Evolutionary conservation across 2,797 vertebrate genomes (phyloP).

Genomic region (Paguma larvata): DNA sequence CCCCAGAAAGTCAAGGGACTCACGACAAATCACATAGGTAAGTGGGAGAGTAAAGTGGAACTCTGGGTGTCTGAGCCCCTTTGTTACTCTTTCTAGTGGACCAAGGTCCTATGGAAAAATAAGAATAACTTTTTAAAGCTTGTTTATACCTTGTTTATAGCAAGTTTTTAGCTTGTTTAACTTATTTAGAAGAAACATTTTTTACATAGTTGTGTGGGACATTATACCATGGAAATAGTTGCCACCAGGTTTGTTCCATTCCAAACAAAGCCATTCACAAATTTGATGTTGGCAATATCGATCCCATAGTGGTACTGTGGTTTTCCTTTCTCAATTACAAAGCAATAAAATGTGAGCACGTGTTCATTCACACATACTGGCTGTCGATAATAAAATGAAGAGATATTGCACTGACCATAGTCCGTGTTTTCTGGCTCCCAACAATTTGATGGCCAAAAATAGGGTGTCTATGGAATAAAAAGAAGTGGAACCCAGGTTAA

Average conservation of each 20-base stretch:
- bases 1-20: not conserved
- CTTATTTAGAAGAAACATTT: not conserved
- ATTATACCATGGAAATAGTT: not conserved
- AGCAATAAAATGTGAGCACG: not conserved
- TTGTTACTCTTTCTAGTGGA: not conserved
- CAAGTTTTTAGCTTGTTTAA: not conserved
- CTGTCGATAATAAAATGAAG: constrained; percentile 65
- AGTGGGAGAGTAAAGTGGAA: not conserved
- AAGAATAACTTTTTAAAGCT: not conserved
- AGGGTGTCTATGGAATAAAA: constrained; percentile 92
- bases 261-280: not conserved
- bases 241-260: not conserved
- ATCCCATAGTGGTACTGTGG: not conserved
- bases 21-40: not conserved
- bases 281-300: not conserved
- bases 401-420: constrained; percentile 92
- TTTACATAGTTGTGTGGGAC: not conserved
- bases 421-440: constrained; percentile 98
- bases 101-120: not conserved
- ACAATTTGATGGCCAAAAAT: constrained; percentile 98
- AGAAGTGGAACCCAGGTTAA: constrained; percentile 84
- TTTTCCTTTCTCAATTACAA: constrained; percentile 2
- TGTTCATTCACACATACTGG: constrained; percentile 61
- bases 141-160: not conserved
- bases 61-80: not conserved